A percentile compares a stretch with the other conserved stretches of the same genome.
Conservation (phyloP, 2,888 invertebrate genomes). For the Sminthurinus aureus region DNA sequence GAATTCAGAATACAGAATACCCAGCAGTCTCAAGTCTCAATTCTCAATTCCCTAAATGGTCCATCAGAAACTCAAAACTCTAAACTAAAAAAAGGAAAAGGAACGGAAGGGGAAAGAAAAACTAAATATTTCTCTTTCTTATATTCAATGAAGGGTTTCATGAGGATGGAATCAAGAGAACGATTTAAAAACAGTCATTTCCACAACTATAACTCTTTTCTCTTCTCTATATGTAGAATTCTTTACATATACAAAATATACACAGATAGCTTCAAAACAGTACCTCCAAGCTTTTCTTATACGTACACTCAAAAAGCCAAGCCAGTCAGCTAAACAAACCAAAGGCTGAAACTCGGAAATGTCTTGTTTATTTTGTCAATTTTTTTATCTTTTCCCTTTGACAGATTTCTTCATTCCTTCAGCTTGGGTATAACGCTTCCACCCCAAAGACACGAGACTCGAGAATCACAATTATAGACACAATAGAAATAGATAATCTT, state of each 20-base stretch:
- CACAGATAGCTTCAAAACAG: too few relatives aligned
- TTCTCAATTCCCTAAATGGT: background rate
- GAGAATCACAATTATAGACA: background rate
- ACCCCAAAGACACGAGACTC: slow-evolving; percentile 2
- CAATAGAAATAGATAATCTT: background rate
- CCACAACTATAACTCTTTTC: background rate
- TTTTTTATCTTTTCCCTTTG: background rate
- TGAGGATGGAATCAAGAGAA: background rate
- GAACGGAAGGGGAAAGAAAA: background rate
- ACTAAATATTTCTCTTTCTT: background rate
- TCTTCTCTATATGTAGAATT: background rate
- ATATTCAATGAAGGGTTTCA: background rate
- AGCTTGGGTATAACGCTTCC: background rate
- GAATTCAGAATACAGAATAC: background rate
- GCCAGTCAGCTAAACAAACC: too few relatives aligned
- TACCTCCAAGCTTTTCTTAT: too few relatives aligned
- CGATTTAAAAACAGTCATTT: background rate
- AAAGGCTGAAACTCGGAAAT: background rate
- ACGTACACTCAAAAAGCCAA: too few relatives aligned
- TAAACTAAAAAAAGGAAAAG: background rate
- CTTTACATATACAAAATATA: too few relatives aligned
- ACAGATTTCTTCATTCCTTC: background rate
- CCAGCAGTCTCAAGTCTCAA: too few relatives aligned
- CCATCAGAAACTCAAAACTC: background rate
- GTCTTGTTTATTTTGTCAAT: slow-evolving; percentile 18